These are phyloP conservation scores for Lepidothrix coronata DNA, from an alignment of 2,113 vertebrate genomes.

Conservation along the genomic window DNA sequence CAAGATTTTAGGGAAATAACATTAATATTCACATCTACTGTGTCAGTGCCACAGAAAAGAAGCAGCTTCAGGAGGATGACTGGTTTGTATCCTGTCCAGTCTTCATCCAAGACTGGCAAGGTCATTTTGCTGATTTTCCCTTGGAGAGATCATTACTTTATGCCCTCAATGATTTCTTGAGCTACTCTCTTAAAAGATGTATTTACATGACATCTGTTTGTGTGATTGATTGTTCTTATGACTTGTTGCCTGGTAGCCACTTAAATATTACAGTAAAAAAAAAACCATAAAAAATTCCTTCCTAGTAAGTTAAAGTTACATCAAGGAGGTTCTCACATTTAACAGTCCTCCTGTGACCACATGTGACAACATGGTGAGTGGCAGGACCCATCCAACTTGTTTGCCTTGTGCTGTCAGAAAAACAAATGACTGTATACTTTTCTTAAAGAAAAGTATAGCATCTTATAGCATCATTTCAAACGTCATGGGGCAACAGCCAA, in stretches of 20 bases:
- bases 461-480: background rate
- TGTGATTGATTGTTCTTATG: conserved; percentile 25
- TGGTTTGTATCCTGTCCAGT: background rate
- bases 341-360: background rate
- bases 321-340: conserved; percentile 33
- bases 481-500: background rate
- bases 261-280: conserved; percentile 15
- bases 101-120: background rate
- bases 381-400: background rate
- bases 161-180: conserved; percentile 11
- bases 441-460: background rate
- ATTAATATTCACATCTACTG: conserved; percentile 18
- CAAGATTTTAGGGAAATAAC: background rate
- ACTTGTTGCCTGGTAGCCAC: background rate
- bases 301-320: conserved; percentile 16
- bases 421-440: background rate
- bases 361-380: background rate
- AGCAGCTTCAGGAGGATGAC: background rate
- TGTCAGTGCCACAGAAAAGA: background rate
- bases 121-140: conserved; percentile 6
- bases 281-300: background rate
- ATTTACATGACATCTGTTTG: conserved; percentile 32
- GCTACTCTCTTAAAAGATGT: conserved; percentile 16
- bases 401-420: conserved; percentile 37
- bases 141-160: background rate